These are phyloP conservation scores for Yponomeuta evonymella DNA, from an alignment of 2,888 invertebrate species.

Conservation along the genomic window DNA sequence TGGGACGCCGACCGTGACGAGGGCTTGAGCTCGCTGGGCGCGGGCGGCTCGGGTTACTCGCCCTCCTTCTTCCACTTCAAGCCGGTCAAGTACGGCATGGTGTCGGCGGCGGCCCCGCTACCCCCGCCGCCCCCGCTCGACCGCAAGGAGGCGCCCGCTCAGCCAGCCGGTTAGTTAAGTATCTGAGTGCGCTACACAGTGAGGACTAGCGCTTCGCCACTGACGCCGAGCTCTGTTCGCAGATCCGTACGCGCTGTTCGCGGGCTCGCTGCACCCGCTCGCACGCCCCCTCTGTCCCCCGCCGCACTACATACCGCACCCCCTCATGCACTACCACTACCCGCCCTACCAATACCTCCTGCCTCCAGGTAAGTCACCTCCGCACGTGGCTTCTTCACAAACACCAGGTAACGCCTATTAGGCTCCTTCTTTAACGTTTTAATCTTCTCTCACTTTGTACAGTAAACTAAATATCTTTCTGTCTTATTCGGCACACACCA, in stretches of 20 bases:
- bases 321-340: constrained; percentile 68
- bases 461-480: neutral
- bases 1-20: constrained; percentile 89
- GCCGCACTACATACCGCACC: constrained; percentile 71
- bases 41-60: constrained; percentile 88
- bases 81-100: constrained; percentile 87
- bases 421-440: neutral
- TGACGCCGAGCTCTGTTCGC: constrained; percentile 55
- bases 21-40: constrained; percentile 86
- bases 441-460: neutral
- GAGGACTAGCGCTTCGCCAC: constrained; percentile 64
- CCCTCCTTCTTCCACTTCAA: constrained; percentile 96
- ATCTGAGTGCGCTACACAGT: constrained; percentile 67
- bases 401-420: neutral
- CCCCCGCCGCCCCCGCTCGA: constrained; percentile 63
- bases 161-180: constrained; percentile 77
- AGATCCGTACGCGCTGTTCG: constrained; percentile 67
- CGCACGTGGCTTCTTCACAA: constrained; percentile 25
- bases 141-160: constrained; percentile 74
- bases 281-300: constrained; percentile 66
- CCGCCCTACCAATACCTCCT: constrained; percentile 66
- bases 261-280: constrained; percentile 63
- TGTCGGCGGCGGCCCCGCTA: constrained; percentile 67
- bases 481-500: neutral
- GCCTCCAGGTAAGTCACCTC: constrained; percentile 62